Evolutionary conservation across 2,888 invertebrate species (phyloP), one percentile per base, ranked within the genome.

Genomic region (Cheilosia urbana): DNA sequence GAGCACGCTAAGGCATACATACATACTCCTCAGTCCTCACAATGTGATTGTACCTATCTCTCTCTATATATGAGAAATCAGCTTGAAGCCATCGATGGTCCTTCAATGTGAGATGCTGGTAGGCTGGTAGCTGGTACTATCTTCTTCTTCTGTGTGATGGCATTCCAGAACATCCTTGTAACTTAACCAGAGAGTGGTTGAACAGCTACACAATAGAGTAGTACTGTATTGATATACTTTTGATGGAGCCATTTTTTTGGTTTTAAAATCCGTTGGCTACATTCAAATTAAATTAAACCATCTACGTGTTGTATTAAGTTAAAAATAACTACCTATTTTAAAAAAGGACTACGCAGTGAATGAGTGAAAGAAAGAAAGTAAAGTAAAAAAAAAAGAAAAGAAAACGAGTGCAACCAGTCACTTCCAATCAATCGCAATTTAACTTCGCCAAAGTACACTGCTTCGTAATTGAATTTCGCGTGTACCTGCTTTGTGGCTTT

Each of bases 141-240:
- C 71, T 71, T 78, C 80, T 75, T 71, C 15, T 76, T 71, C 66
- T 57, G 78, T 79, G 57, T 77, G 76, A 85, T 81, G 81, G 72
- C 72, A 85, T 85, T 85, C 76, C 81, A 85, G 81, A 81, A 85
- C 81, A 85, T 81, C 85, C 76, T 85, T 76, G 81, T 85, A 85
- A 81, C 85, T 85, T 76, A 81, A 76, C 85, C 76, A 85, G 85
- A 77, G 81, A 85, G 85, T 73, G 77, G 81, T 85, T 77, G 62
- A 72, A 72, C 85, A 66, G 62, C 62, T 24, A 77, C 55, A 68
- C 45, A 53, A 78, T 55, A 71, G 55, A 71, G 55, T 30, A 45
- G 47, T 37, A 58, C 55, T 51, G 45, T 81, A 76, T 60, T 66
- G 76, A 60, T 65, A 62, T 75, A 69, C 58, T 65, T 68, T 63